These are phyloP conservation scores for Pseudorhiza aurosa DNA, from an alignment of 30 jellyfish, hydroid and myxozoan species.

Conservation along the genomic window DNA sequence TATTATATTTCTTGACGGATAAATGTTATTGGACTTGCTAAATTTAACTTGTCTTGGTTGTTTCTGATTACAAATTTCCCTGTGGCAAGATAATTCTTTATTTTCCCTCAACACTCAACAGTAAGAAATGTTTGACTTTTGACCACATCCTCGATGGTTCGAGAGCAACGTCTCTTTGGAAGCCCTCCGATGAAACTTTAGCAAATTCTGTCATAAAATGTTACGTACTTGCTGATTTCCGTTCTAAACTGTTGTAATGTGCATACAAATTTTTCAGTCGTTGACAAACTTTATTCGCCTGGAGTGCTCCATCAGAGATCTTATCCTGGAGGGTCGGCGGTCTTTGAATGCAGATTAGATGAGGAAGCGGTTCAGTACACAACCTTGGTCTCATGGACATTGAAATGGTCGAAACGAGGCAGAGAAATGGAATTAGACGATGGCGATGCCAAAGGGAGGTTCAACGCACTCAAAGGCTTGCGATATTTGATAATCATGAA, in stretches of 20 bases:
- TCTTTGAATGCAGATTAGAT: slow-evolving; percentile 77
- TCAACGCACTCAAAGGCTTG: slow-evolving; percentile 65
- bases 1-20: too few relatives aligned
- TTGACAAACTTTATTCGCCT: slow-evolving; percentile 86
- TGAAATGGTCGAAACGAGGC: slow-evolving; percentile 48
- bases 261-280: slow-evolving; percentile 45
- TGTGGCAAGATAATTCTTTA: too few relatives aligned
- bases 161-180: too few relatives aligned
- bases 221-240: not conserved
- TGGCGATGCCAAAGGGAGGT: slow-evolving; percentile 65
- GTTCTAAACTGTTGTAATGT: not conserved
- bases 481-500: slow-evolving; percentile 46
- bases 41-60: too few relatives aligned
- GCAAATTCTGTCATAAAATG: too few relatives aligned
- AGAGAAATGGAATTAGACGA: slow-evolving; percentile 20
- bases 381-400: slow-evolving; percentile 76
- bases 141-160: too few relatives aligned
- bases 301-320: slow-evolving; percentile 79
- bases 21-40: too few relatives aligned
- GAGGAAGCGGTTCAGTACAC: slow-evolving; percentile 24
- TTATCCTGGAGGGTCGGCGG: slow-evolving; percentile 72
- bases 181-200: too few relatives aligned
- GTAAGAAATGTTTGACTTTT: too few relatives aligned
- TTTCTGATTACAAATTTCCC: too few relatives aligned
- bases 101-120: too few relatives aligned